These are phyloP conservation scores for Zaprionus taronus DNA, from an alignment of 1,140 invertebrate species.

Conservation along the genomic window DNA sequence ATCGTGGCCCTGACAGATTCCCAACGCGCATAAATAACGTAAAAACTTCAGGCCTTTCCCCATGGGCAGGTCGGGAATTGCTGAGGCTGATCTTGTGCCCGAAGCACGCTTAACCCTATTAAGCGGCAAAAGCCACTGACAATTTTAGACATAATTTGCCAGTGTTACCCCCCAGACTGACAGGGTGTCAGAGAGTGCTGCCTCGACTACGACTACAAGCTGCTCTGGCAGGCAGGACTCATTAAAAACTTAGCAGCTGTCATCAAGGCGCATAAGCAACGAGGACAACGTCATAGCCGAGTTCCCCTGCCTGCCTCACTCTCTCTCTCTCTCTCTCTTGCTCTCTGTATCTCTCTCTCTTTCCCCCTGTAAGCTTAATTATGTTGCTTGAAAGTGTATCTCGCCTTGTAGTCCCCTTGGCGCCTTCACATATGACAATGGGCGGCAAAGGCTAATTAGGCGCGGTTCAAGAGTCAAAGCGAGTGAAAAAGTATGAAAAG, in stretches of 20 bases:
- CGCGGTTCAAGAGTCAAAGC: slow-evolving; percentile 67
- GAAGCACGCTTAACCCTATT: slow-evolving; percentile 60
- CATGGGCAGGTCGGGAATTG: not conserved
- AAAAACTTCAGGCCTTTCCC: slow-evolving; percentile 31
- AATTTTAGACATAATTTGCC: slow-evolving; percentile 64
- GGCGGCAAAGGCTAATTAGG: slow-evolving; percentile 68
- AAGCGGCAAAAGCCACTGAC: slow-evolving; percentile 51
- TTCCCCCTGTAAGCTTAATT: slow-evolving; percentile 36
- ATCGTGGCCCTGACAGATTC: slow-evolving; percentile 45
- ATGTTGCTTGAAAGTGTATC: slow-evolving; percentile 27
- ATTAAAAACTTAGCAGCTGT: slow-evolving; percentile 75
- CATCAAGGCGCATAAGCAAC: slow-evolving; percentile 64
- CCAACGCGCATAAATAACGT: slow-evolving; percentile 64
- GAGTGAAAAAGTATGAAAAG: slow-evolving; percentile 28
- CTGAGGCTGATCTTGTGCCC: not conserved
- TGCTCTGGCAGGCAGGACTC: slow-evolving; percentile 34
- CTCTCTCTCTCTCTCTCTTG: too few species aligned
- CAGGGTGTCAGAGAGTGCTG: not conserved
- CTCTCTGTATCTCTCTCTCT: not conserved
- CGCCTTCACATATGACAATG: slow-evolving; percentile 43
- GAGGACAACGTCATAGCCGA: slow-evolving; percentile 37
- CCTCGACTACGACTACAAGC: not conserved
- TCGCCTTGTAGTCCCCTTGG: slow-evolving; percentile 9
- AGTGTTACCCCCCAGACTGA: slow-evolving; percentile 9
- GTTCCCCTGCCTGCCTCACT: not conserved